Percentiles rank a stretch among this genome's conserved stretches.
Conservation (phyloP, 2,113 vertebrate genomes). For the Nycticorax nycticorax region DNA sequence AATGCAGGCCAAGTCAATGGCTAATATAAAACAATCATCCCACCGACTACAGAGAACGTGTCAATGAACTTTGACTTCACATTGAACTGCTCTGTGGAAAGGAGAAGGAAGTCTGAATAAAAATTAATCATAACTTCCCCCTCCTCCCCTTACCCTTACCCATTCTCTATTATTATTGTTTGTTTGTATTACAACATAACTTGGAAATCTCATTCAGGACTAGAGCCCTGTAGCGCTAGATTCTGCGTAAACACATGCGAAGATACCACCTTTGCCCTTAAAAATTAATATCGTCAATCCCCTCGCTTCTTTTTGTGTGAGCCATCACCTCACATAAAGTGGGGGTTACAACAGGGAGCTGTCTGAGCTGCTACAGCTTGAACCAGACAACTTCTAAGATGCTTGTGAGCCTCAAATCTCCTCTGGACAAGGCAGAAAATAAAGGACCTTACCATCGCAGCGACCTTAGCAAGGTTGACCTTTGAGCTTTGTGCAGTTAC, state of each 20-base stretch:
- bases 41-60: constrained; percentile 73
- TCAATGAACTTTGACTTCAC: constrained; percentile 83
- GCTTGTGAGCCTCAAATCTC: not conserved
- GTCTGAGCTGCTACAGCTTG: not conserved
- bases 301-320: not conserved
- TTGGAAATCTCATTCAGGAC: not conserved
- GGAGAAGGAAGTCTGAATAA: not conserved
- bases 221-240: not conserved
- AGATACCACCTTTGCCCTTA: not conserved
- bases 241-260: accelerated
- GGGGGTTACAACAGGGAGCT: accelerated
- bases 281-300: not conserved
- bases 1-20: constrained; percentile 89
- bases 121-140: constrained; percentile 54
- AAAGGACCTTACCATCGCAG: not conserved
- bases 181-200: not conserved
- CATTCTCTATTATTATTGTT: not conserved
- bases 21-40: constrained; percentile 86
- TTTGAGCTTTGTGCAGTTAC: not conserved
- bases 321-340: not conserved
- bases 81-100: constrained; percentile 70
- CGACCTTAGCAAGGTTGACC: not conserved
- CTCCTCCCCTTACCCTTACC: not conserved
- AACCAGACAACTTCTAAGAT: not conserved
- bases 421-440: not conserved